Evolutionary conservation across 2,888 invertebrate genomes (phyloP), one percentile per base, ranked within the genome.

Genomic region (Fragum whitleyi): DNA sequence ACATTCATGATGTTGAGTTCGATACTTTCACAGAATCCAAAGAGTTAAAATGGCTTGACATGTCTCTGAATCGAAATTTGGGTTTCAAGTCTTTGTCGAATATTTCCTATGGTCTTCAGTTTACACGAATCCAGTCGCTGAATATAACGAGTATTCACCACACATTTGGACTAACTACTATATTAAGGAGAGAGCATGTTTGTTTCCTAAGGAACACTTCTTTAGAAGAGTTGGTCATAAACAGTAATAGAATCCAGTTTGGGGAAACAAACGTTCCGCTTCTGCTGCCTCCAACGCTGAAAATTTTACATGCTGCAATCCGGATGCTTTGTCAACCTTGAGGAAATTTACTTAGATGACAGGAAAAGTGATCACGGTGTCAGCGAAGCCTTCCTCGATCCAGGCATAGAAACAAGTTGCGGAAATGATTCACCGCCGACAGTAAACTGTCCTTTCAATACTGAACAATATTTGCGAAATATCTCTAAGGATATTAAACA

Each of bases 61-160:
- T 83, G 16, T 83, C 80, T 16, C 16, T 69, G 9, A 83, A 83
- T 61, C 32, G 42, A 36, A 29, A 19, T 1, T 61, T 83, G 1
- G 77, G 80, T 11, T 75, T 83, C 47, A 2, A 14, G 3, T 28
- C 51, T 9, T 51, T 80, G 11, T 7, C 36, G 21, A 83, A 83
- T 36, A 39, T 80, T 14, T 69, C 83, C 11, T 83, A 75, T 39
- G 75, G 77, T 21, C 26, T 83, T 32, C 83, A 80, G 29, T 75
- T 73, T 51, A 77, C 80, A 19, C 74, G 39, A 0, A 83, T 80
- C 3, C 29, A 75, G 21, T 36, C 42, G n/a, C 32, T 83, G 21
- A 75, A 80, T 51, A 68, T 62, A 42, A 74, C n/a, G 79, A 76
- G 70, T 79, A n/a, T n/a, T n/a, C n/a, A n/a, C n/a, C n/a, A n/a